Conservation (phyloP, 2,113 vertebrate species). For the Corvus moneduloides region DNA sequence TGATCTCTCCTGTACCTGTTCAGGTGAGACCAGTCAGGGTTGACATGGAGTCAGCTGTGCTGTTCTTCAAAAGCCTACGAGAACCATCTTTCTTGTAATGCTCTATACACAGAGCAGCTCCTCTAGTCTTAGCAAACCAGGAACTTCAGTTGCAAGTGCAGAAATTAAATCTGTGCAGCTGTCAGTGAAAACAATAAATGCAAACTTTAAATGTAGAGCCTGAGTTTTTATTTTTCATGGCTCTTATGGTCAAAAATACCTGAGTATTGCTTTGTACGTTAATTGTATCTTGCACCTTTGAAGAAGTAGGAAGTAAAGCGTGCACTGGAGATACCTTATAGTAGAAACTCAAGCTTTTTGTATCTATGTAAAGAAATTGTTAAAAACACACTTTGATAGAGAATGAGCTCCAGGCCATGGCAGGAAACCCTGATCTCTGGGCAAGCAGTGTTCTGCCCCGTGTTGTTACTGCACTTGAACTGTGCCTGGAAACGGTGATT, state of each 20-base stretch:
- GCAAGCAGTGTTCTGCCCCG: background rate
- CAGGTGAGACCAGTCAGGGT: background rate
- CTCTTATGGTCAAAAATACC: background rate
- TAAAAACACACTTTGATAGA: background rate
- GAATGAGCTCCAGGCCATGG: background rate
- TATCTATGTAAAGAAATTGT: background rate
- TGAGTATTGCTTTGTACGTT: background rate
- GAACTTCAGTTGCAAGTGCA: background rate
- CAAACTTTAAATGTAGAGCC: background rate
- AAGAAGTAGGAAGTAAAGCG: background rate
- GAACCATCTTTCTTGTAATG: background rate
- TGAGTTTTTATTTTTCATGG: background rate
- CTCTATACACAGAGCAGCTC: background rate
- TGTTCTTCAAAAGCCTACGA: background rate
- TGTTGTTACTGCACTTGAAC: accelerated
- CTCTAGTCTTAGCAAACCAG: background rate
- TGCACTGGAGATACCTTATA: background rate
- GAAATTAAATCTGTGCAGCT: background rate
- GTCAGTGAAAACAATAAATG: background rate
- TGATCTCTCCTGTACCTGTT: background rate
- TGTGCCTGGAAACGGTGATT: background rate
- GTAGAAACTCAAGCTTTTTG: background rate
- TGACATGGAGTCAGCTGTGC: background rate
- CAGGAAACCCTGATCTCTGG: background rate
- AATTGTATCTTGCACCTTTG: background rate